Evolutionary conservation across 2,888 invertebrate species (phyloP), one percentile per base, ranked within the genome.

Genomic region (Lagria hirta): DNA sequence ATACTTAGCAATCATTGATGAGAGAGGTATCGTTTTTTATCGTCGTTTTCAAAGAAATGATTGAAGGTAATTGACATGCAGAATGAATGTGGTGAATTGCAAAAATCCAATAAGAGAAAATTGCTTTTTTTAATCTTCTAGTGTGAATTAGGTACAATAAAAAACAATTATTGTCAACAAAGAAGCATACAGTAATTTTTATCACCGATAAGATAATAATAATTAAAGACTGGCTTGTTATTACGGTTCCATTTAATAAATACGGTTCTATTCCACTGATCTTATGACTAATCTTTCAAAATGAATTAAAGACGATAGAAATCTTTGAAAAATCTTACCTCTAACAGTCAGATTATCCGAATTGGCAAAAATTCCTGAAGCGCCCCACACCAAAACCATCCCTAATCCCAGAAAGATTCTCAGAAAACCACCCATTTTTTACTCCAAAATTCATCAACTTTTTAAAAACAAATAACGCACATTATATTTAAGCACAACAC

Each of bases 281-380:
- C 12, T 13, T 5, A 11, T 36, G 36, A 36, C 20, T 36, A 36
- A 36, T 36, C 20, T 36, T 36, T 28, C 28, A 21, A 36, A 27
- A 18, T 28, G 12, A 36, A 36, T 36, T 27, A 36, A 28, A 28
- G 4, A 4, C 11, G 5, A 37, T 5, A 28, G 14, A 28, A 14
- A 14, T 14, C 13, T 3, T 12, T 14, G 15, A 2, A 15, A 28
- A 16, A 16, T 6, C 45, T 45, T 21, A 45, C 45, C 45, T 40
- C 45, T 40, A 17, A 45, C 45, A 3, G 20, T 35, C 45, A 45
- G n/a, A n/a, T n/a, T n/a, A 16, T 45, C 45, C 40, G 33, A 34
- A 15, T 28, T 29, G 11, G 24, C 30, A 13, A 26, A 27, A 8
- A 21, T 21, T 3, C 27, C 15, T 8, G 22, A 17, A 18, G 23